Base-by-base conservation (phyloP, 2,797 vertebrate genomes). In the Sitta carolinensis region DNA sequence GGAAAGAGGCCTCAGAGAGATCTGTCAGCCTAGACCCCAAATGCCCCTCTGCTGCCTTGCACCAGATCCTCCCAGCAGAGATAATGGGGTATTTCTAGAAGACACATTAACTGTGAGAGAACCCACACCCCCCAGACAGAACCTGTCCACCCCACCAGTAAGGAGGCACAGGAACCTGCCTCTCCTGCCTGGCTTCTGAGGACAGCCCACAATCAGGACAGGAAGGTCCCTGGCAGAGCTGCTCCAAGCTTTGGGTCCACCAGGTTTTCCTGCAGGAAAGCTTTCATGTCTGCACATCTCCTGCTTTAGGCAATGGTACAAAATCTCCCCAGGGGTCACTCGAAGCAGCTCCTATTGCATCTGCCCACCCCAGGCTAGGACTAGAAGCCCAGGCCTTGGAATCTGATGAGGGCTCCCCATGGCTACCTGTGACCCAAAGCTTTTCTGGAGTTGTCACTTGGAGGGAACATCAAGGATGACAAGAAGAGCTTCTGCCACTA, bases 1-100 rank as follows among this genome's bases (percentile, higher is more conserved):
- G 12, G 32, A 72, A 40, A 25, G 17, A 21, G 1, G 1, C 13
- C 10, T 9, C 3, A 3, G 3, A 2, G 16, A 70, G 13, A 32
- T 36, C 58, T n/a, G 8, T 25, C 42, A 87, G 47, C 19, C 27
- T 38, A 61, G 13, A 13, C 13, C 26, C 3, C 32, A 80, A 40
- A 58, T 32, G 27, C 18, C 0, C 0, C 32, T 69, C 62, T 80
- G 45, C 58, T 76, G 70, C 47, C 27, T 48, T 57, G n/a, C 2
- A 2, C 38, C 50, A 64, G 7, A 27, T 64, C 32, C 43, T 80
- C 22, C 62, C 73, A 67, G 55, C 55, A 93, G 38, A 76, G 47
- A 54, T 1, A 1, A 43, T 21, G 25, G 16, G 26, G 3, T 29
- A 9, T 58, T 62, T 91, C 66, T 54, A 68, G 38, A 68, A 89